phyloP scores from a whole-genome alignment of 2,797 vertebrate genomes.

The Pachyuromys duprasi region DNA sequence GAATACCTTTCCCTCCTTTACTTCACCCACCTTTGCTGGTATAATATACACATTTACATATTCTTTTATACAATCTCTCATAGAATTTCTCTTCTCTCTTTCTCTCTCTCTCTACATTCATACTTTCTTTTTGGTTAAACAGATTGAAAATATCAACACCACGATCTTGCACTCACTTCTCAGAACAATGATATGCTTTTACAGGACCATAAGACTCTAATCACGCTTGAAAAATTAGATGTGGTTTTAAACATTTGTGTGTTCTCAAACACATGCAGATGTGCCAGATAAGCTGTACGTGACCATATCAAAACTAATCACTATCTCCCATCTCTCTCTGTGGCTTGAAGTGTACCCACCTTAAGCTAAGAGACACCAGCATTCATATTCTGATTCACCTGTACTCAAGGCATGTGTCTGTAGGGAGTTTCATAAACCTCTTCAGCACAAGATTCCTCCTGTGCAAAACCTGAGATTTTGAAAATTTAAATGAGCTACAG shows the following conservation, averaged over 20 bases:
- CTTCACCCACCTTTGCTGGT: neutral
- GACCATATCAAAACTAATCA: neutral
- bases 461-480: neutral
- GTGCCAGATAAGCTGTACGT: neutral
- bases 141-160: slow-evolving; percentile 3
- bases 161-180: neutral
- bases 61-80: neutral
- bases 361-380: neutral
- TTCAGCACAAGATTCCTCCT: neutral
- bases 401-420: neutral
- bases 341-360: neutral
- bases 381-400: neutral
- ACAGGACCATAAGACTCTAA: neutral
- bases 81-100: neutral
- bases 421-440: neutral
- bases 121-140: neutral
- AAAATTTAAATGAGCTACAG: neutral
- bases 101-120: neutral
- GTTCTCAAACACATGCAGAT: neutral
- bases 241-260: neutral
- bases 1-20: neutral
- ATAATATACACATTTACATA: neutral
- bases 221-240: neutral
- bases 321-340: neutral
- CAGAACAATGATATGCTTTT: neutral